phyloP scores from a whole-genome alignment of 2,113 vertebrate genomes.

The Drymodes brunneopygia region DNA sequence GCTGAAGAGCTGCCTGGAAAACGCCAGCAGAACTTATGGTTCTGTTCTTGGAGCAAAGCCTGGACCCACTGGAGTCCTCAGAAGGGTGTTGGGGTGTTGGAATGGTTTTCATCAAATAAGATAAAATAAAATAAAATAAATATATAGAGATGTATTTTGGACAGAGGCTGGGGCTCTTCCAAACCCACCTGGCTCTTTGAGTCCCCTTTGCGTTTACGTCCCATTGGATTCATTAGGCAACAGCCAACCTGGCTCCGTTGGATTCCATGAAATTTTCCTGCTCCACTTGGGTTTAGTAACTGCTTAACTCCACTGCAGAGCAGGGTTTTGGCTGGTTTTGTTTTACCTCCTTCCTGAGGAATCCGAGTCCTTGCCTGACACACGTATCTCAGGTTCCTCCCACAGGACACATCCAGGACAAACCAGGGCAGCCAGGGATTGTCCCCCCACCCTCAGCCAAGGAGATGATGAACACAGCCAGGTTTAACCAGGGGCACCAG shows the following conservation, averaged over 20 bases:
- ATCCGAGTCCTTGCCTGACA: not conserved
- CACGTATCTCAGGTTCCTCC: not conserved
- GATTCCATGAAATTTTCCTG: not conserved
- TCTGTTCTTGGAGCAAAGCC: not conserved
- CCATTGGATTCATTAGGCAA: not conserved
- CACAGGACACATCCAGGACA: not conserved
- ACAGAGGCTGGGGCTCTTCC: not conserved
- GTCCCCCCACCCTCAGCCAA: not conserved
- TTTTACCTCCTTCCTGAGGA: not conserved
- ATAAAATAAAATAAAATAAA: not conserved
- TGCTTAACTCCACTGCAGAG: not conserved
- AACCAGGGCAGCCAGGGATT: not conserved
- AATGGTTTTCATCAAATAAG: not conserved
- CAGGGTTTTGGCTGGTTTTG: not conserved
- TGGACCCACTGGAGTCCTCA: not conserved
- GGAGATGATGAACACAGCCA: not conserved
- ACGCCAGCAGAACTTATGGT: rapidly evolving
- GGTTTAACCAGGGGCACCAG: not conserved
- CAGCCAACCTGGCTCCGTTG: not conserved
- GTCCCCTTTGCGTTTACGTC: rapidly evolving
- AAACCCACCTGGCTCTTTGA: not conserved
- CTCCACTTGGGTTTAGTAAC: not conserved
- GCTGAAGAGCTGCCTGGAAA: not conserved
- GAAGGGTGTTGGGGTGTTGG: too few relatives aligned
- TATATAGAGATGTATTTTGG: not conserved